Conservation (phyloP, 1,140 invertebrate species). For the Drosophila arizonae region DNA sequence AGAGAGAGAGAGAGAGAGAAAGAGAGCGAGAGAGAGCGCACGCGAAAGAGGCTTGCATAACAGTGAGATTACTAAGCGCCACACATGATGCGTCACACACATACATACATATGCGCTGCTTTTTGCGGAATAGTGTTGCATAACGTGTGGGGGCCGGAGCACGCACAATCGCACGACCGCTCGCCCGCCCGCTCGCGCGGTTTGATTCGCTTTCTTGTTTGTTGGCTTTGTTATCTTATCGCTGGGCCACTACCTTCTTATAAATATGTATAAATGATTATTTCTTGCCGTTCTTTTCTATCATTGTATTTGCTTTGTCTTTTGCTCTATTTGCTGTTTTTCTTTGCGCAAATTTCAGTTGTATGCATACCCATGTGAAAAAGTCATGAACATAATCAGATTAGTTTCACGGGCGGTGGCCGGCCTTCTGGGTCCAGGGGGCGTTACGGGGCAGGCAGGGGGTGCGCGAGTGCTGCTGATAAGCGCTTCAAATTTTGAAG, state of each 20-base stretch:
- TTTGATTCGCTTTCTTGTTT: neutral
- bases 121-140: neutral
- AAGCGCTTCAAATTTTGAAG: constrained; percentile 40
- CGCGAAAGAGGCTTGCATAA: constrained; percentile 21
- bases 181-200: neutral
- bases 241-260: constrained; percentile 19
- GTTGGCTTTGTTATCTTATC: constrained; percentile 29
- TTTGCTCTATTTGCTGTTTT: neutral
- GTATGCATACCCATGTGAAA: constrained; percentile 21
- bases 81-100: constrained; percentile 20
- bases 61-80: constrained; percentile 2
- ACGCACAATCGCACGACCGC: neutral
- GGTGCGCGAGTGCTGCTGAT: constrained; percentile 25
- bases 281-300: neutral
- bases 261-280: constrained; percentile 16
- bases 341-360: constrained; percentile 15
- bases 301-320: constrained; percentile 4
- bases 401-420: constrained; percentile 41
- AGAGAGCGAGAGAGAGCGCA: too few relatives aligned
- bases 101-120: neutral
- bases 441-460: neutral
- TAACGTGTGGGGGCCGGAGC: neutral
- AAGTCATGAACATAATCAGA: constrained; percentile 44
- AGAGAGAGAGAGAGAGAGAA: neutral
- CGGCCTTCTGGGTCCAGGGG: constrained; percentile 1